phyloP scores from a whole-genome alignment of 2,113 vertebrate genomes.

The Cnemophilus loriae region DNA sequence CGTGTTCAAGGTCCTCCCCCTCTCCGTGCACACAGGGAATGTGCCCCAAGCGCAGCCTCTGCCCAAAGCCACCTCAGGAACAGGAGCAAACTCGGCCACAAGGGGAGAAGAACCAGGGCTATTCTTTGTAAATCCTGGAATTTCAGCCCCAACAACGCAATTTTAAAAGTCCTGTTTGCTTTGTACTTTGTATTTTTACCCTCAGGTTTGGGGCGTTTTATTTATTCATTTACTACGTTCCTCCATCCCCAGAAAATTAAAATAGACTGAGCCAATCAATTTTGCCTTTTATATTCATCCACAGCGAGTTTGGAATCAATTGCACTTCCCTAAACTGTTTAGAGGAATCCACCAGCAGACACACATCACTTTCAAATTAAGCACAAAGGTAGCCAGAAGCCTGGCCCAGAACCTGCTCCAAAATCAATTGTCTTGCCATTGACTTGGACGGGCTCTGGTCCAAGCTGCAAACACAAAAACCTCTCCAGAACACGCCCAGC shows the following conservation, averaged over 20 bases:
- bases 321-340: slow-evolving; percentile 5
- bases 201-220: not conserved
- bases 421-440: not conserved
- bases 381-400: not conserved
- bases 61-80: not conserved
- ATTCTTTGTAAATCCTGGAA: fast-evolving
- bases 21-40: fast-evolving
- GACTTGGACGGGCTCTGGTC: not conserved
- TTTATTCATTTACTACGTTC: not conserved
- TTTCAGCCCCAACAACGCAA: not conserved
- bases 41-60: not conserved
- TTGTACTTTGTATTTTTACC: not conserved
- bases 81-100: not conserved
- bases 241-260: not conserved
- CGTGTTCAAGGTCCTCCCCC: fast-evolving
- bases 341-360: not conserved
- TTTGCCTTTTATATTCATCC: not conserved
- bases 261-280: slow-evolving; percentile 3
- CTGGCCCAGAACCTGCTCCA: not conserved
- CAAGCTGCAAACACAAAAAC: not conserved
- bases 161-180: not conserved
- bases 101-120: not conserved
- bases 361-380: not conserved
- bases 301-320: not conserved
- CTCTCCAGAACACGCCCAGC: not conserved